Evolutionary conservation across 1,140 invertebrate genomes (phyloP), one percentile per base, ranked within the genome.

Genomic region (Dendroctonus ponderosae): DNA sequence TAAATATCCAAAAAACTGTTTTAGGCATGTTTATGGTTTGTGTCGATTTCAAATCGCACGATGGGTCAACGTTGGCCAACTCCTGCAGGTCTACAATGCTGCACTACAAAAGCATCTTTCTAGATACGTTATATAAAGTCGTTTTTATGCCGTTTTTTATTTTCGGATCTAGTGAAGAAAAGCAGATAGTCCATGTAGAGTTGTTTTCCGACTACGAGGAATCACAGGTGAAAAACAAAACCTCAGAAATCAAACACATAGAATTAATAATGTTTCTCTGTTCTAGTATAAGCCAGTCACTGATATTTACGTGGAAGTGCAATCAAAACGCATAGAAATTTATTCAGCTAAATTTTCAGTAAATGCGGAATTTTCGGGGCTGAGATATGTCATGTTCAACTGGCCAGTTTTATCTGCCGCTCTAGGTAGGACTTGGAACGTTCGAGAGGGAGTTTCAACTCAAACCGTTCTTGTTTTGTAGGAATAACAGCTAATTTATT

Each of bases 1-100:
- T 62, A 37, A 15, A 15, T 9, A 42, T 80, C 49, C 26, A 26
- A 26, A 26, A 26, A 26, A 26, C 3, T 26, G 3, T 26, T 26
- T 26, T 69, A 92, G 91, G 93, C 12, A 95, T 95, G 92, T 95
- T 96, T 78, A 93, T 95, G 91, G 88, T 94, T 2, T 93, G 91
- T 75, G 85, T 87, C 11, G 83, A 91, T 72, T 84, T 95, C 79
- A 81, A 84, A 46, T 87, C 87, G 59, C 85, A 85, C 56, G 82
- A 87, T 65, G 86, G 87, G 0, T 78, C 82, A 8, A 72, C 89
- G 1, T 80, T 92, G 0, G 85, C 87, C 0, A 84, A 87, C 40
- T 86, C 91, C 0, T 93, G 91, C 74, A 83, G 91, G 57, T 90
- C 92, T 12, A 84, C 90, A 5, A 92, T 94, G 87, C 80, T 96